These are phyloP conservation scores for Teleogryllus oceanicus DNA, from an alignment of 2,888 invertebrate genomes.

Conservation along the genomic window DNA sequence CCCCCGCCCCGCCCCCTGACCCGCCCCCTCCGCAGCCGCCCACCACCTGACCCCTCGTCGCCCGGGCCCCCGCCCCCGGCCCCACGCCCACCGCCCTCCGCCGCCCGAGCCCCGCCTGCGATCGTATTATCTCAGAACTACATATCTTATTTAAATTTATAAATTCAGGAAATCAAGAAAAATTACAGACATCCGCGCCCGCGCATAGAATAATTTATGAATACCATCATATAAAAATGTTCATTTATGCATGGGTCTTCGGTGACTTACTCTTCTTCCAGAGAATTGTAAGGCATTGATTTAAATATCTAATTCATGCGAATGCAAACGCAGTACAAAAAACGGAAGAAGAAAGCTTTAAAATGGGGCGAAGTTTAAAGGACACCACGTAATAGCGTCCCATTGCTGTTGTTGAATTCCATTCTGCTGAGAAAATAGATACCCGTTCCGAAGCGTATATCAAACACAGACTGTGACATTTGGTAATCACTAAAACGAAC, in stretches of 20 bases:
- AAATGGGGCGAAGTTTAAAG: background rate
- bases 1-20: background rate
- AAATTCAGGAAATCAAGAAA: constrained; percentile 11
- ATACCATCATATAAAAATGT: background rate
- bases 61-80: background rate
- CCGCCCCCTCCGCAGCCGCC: background rate
- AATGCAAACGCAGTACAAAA: background rate
- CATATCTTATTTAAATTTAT: constrained; percentile 1
- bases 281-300: background rate
- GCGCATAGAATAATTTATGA: background rate
- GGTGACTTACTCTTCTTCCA: background rate
- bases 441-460: too few relatives aligned
- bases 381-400: too few relatives aligned
- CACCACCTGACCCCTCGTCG: background rate
- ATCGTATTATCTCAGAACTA: background rate
- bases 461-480: too few relatives aligned
- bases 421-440: too few relatives aligned
- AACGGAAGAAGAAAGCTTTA: background rate
- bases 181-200: background rate
- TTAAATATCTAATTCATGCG: constrained; percentile 18
- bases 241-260: constrained; percentile 18
- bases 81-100: background rate
- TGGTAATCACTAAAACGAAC: too few relatives aligned
- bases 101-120: background rate
- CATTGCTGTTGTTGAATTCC: too few relatives aligned